Base-by-base conservation (phyloP, 2,113 vertebrate genomes). In the Thinocorus orbignyianus region DNA sequence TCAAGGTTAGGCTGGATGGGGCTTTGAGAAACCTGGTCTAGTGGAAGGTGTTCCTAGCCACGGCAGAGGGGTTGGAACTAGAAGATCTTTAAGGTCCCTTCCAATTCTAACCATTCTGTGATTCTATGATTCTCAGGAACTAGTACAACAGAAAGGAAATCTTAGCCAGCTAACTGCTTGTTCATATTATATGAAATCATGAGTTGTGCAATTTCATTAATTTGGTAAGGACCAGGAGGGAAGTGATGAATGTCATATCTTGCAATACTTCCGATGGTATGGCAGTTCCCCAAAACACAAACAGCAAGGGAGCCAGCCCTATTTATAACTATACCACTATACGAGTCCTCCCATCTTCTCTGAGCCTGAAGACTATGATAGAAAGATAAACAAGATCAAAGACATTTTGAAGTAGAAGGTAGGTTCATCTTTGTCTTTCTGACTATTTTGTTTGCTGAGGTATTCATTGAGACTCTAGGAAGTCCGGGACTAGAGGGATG, bases 241-340 rank as follows among this genome's bases (percentile, higher is more conserved):
- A 97, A 95, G 86, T 95, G 73, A 91, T 71, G 69, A 93, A 41
- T 37, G 51, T 46, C 3, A 0, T 31, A 9, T 93, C 77, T 95
- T 91, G 81, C 94, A 96, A 96, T 89, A 95, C n/a, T 96, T 96
- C 95, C 81, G 26, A 95, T 28, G 26, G 6, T 31, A 76, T 3
- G 4, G 48, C 19, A 13, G 83, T 97, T 97, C 94, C 72, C 57
- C 17, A 78, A 88, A 95, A 74, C 7, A 62, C 57, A 74, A 88
- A 42, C 7, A 2, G 23, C 13, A 37, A 84, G 65, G 46, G 35
- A 87, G 4, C 62, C 39, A 81, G 44, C 17, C 33, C n/a, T 71
- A 48, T 81, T 79, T 81, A 33, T 69, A 90, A 20, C n/a, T 73
- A 33, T 23, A 28, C 3, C 41, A 20, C 11, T 13, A 54, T 25